Evolutionary conservation across 2,888 invertebrate genomes (phyloP), one percentile per base, ranked within the genome.

Genomic region (Latheticus oryzae): DNA sequence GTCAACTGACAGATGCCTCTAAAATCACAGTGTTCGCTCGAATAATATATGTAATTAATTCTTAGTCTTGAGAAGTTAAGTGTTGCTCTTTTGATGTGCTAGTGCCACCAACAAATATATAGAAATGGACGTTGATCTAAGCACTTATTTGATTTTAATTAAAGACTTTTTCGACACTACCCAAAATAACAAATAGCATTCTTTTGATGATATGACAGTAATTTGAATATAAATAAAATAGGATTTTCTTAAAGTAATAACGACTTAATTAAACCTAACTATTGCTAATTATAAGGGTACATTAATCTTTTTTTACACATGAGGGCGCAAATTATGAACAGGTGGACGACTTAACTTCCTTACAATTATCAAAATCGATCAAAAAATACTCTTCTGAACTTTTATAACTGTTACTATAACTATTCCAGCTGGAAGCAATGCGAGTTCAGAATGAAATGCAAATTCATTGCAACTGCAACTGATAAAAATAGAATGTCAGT

Each of bases 71-170:
- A 78, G 73, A 76, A 73, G 76, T 76, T 78, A 77, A 77, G 71
- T 73, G 73, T 67, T 71, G 69, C 65, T 63, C 70, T 68, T 68
- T 65, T 72, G 73, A 73, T 70, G 72, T 69, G 74, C 73, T 68
- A 76, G 72, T 76, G 76, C 77, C 76, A 76, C 76, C 75, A 76
- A 76, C 75, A 74, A 72, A 73, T 73, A 73, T n/a, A n/a, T n/a
- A n/a, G n/a, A n/a, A n/a, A 73, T 71, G 70, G 52, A 50, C 37
- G 40, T 15, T 40, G 16, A 2, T 15, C 24, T 26, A 9, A 5
- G n/a, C 3, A 16, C 19, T 37, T 21, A 19, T 37, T 37, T 17
- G 42, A 11, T 12, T 24, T 42, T 42, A 42, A 42, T 42, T 42
- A 42, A 11, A 13, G 23, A 42, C 15, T 42, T 26, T 42, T 42